These are phyloP conservation scores for Dasysyrphus albostriatus DNA, from an alignment of 2,888 invertebrate genomes.

Conservation along the genomic window DNA sequence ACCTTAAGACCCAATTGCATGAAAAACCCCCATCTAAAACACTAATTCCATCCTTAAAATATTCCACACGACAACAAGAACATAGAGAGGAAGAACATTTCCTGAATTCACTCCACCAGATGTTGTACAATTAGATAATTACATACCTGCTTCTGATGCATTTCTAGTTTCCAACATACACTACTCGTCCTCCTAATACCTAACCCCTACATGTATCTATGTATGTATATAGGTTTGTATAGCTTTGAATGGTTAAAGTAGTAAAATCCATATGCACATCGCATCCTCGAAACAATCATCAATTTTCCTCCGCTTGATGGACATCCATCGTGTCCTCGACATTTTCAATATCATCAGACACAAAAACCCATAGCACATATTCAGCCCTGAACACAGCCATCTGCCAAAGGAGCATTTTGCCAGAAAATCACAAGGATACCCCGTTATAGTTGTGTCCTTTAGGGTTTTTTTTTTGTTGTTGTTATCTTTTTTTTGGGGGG, in stretches of 20 bases:
- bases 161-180: background rate
- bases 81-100: slow-evolving; percentile 19
- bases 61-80: slow-evolving; percentile 27
- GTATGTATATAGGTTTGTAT: too few species aligned
- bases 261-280: slow-evolving; percentile 69
- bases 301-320: slow-evolving; percentile 68
- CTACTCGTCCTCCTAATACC: background rate
- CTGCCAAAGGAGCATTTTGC: slow-evolving; percentile 64
- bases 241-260: slow-evolving; percentile 2
- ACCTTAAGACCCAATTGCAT: slow-evolving; percentile 8
- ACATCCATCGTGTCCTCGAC: slow-evolving; percentile 71
- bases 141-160: slow-evolving; percentile 47
- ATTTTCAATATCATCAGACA: slow-evolving; percentile 66
- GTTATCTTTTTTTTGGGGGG: background rate
- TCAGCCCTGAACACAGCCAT: slow-evolving; percentile 37
- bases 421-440: slow-evolving; percentile 69
- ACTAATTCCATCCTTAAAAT: slow-evolving; percentile 37
- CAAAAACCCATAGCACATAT: slow-evolving; percentile 40
- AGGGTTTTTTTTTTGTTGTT: slow-evolving; percentile 15
- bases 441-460: slow-evolving; percentile 36
- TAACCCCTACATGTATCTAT: too few species aligned
- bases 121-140: slow-evolving; percentile 69
- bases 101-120: slow-evolving; percentile 58
- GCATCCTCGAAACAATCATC: slow-evolving; percentile 71
- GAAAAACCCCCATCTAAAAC: background rate